These are phyloP conservation scores for Caenorhabditis sinica DNA, from an alignment of 2,888 invertebrate genomes.

Conservation along the genomic window DNA sequence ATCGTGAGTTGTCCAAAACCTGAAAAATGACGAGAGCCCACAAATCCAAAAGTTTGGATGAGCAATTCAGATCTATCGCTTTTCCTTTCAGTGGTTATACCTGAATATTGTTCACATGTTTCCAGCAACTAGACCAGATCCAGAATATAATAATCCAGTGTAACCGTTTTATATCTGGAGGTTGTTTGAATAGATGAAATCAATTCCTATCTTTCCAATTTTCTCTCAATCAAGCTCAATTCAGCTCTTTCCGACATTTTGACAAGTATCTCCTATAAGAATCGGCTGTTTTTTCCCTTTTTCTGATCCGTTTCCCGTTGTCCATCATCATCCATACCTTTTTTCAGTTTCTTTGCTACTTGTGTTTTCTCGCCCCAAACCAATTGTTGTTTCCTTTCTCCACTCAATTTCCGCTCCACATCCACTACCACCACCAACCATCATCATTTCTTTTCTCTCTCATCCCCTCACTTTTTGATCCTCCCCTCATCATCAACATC, in stretches of 20 bases:
- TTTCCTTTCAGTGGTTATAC: too few relatives aligned
- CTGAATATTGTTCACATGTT: too few relatives aligned
- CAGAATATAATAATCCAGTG: too few relatives aligned
- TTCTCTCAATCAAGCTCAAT: not conserved
- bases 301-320: conserved; percentile 13
- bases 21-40: too few relatives aligned
- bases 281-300: not conserved
- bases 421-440: conserved; percentile 35
- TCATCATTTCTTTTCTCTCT: conserved; percentile 48
- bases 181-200: not conserved
- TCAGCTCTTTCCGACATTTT: not conserved
- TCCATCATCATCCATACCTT: not conserved
- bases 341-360: conserved; percentile 5
- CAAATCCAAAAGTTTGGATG: too few relatives aligned
- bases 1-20: too few relatives aligned
- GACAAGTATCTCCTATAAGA: not conserved
- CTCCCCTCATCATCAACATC: not conserved
- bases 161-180: too few relatives aligned
- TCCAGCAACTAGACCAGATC: too few relatives aligned
- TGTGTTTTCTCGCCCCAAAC: conserved; percentile 44
- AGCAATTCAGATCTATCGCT: too few relatives aligned
- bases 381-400: conserved; percentile 38
- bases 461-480: conserved; percentile 16
- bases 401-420: conserved; percentile 59
- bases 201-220: not conserved